Conservation (phyloP, 2,888 invertebrate genomes). For the Plusia festucae region DNA sequence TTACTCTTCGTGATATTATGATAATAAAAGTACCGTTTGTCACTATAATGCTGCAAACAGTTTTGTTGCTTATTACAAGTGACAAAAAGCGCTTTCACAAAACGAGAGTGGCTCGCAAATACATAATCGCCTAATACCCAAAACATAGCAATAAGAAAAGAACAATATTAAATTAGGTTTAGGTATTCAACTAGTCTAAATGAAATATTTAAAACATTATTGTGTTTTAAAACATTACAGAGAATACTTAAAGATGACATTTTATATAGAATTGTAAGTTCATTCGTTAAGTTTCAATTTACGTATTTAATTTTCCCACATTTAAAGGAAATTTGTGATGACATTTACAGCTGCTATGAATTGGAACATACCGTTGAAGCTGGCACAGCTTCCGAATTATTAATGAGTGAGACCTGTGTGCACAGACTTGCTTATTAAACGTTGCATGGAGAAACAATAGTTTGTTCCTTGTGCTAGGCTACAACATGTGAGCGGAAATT, state of each 20-base stretch:
- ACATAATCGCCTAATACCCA: too few species aligned
- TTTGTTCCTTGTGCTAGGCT: conserved; percentile 45
- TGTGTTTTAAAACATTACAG: too few species aligned
- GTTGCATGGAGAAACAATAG: conserved; percentile 53
- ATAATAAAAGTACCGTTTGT: conserved; percentile 1
- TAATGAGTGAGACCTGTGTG: conserved; percentile 57
- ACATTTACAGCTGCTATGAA: conserved; percentile 44
- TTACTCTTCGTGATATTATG: not conserved
- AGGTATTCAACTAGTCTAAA: too few species aligned
- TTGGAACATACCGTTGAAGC: conserved; percentile 49
- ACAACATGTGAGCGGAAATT: conserved; percentile 28
- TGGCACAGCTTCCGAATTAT: conserved; percentile 58
- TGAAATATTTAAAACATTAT: too few species aligned
- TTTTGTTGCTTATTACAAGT: conserved; percentile 26
- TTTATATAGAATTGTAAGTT: too few species aligned
- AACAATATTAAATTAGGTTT: too few species aligned
- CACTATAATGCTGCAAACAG: conserved; percentile 26
- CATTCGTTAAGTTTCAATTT: conserved; percentile 31
- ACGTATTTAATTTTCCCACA: conserved; percentile 43
- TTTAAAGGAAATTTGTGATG: conserved; percentile 36
- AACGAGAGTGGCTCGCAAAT: too few species aligned
- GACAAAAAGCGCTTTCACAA: conserved; percentile 17
- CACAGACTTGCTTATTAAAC: conserved; percentile 53
- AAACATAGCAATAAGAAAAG: too few species aligned
- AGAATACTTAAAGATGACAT: not conserved